These are phyloP conservation scores for Arctopsyche grandis DNA, from an alignment of 1,140 invertebrate genomes.

Conservation along the genomic window DNA sequence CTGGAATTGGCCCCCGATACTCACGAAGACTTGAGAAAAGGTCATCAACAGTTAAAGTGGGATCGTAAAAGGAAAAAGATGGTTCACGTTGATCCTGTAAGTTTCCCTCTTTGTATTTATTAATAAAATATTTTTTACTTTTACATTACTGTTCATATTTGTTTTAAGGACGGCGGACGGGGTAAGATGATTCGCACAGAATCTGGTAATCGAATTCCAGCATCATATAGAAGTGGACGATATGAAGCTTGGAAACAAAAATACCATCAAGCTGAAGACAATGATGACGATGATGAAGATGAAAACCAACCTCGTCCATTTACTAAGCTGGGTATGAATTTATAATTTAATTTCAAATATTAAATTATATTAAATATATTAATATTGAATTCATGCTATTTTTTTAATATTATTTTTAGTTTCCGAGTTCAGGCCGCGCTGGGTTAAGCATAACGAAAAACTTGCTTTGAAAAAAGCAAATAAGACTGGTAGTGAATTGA, in stretches of 20 bases:
- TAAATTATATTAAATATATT: constrained; percentile 33
- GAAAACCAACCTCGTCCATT: constrained; percentile 38
- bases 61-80: constrained; percentile 94
- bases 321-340: constrained; percentile 53
- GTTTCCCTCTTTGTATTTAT: constrained; percentile 46
- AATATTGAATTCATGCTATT: constrained; percentile 10
- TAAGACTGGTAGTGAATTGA: constrained; percentile 60
- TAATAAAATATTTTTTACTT: constrained; percentile 13
- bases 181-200: constrained; percentile 86
- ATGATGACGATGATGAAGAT: constrained; percentile 70
- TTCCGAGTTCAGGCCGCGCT: constrained; percentile 65
- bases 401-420: constrained; percentile 56
- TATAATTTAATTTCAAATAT: constrained; percentile 24
- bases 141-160: constrained; percentile 7
- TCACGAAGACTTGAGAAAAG: constrained; percentile 70
- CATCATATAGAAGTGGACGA: constrained; percentile 90
- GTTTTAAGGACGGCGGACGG: constrained; percentile 48
- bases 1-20: constrained; percentile 86
- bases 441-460: constrained; percentile 65
- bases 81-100: constrained; percentile 75
- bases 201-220: constrained; percentile 92
- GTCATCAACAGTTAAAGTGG: constrained; percentile 77
- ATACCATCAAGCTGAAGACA: constrained; percentile 70
- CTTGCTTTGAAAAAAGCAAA: constrained; percentile 59
- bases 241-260: constrained; percentile 91